These are phyloP conservation scores for Pseudopipra pipra DNA, from an alignment of 2,113 vertebrate genomes.

Conservation along the genomic window DNA sequence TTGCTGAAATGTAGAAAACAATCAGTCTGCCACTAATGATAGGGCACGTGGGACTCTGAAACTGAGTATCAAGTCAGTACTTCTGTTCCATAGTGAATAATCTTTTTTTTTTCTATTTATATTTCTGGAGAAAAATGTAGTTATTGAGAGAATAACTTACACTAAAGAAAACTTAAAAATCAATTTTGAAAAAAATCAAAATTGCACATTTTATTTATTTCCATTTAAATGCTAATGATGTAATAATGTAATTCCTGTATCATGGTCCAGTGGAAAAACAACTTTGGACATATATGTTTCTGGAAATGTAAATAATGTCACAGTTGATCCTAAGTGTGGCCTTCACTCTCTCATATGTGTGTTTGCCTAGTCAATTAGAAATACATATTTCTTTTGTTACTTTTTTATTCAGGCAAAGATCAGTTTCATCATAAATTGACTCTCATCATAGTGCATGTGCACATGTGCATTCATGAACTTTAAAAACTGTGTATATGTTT, in stretches of 20 bases:
- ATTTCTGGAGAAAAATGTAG: neutral
- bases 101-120: neutral
- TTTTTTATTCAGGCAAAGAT: neutral
- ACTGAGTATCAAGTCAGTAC: neutral
- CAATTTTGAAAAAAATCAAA: neutral
- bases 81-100: neutral
- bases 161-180: neutral
- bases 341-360: neutral
- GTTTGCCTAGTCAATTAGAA: neutral
- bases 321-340: neutral
- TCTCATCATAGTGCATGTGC: neutral
- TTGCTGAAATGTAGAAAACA: conserved; percentile 52
- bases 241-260: neutral
- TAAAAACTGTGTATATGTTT: neutral
- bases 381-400: neutral
- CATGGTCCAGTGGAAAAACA: neutral
- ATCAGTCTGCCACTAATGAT: conserved; percentile 64
- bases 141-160: neutral
- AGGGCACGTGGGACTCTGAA: conserved; percentile 33
- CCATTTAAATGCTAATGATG: neutral
- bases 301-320: neutral
- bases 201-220: neutral
- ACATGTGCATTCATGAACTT: neutral
- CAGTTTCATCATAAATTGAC: neutral
- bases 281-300: neutral